Evolutionary conservation across 2,888 invertebrate species (phyloP), one percentile per base, ranked within the genome.

Genomic region (Synergus umbraculus): DNA sequence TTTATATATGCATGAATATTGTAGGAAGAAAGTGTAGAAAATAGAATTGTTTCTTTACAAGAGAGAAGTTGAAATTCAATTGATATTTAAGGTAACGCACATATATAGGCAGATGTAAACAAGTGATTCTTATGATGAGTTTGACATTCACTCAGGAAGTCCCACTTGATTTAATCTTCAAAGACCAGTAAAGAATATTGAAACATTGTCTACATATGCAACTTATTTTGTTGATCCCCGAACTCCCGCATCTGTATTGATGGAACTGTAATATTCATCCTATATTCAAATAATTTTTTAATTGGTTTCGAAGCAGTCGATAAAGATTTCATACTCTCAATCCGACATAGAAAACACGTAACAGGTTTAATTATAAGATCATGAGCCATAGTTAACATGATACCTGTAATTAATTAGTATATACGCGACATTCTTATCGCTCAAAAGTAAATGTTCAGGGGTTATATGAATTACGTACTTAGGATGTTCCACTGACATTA

Each of bases 321-420:
- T 64, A 15, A 18, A 60, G 58, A 18, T 58, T 58, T 58, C 5
- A 58, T 18, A n/a, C 15, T n/a, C 9, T 41, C 22, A 64, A 29
- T 4, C 37, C 15, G 37, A 5, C 15, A 13, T 7, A 15, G 64
- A 64, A 64, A 29, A 37, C 37, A 4, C 8, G 13, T 37, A 64
- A 64, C 5, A 41, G 5, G 9, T 66, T 66, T 43, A 43, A 65
- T 29, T 3, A 60, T 66, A 43, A 43, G n/a, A 43, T 7, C 15
- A n/a, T 18, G 43, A 43, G 41, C n/a, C 37, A 41, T 18, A 43
- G n/a, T 43, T 43, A 66, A 43, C 66, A 43, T 66, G 66, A 41
- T 66, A 43, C 66, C 41, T 66, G n/a, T 66, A n/a, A 66, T 66
- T 66, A 66, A 66, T 66, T 66, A 66, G 43, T 10, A 66, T 66